Percentiles rank a stretch among this genome's conserved stretches.
These are phyloP conservation scores for Silurus glanis DNA, from an alignment of 2,113 vertebrate genomes.

Conservation along the genomic window DNA sequence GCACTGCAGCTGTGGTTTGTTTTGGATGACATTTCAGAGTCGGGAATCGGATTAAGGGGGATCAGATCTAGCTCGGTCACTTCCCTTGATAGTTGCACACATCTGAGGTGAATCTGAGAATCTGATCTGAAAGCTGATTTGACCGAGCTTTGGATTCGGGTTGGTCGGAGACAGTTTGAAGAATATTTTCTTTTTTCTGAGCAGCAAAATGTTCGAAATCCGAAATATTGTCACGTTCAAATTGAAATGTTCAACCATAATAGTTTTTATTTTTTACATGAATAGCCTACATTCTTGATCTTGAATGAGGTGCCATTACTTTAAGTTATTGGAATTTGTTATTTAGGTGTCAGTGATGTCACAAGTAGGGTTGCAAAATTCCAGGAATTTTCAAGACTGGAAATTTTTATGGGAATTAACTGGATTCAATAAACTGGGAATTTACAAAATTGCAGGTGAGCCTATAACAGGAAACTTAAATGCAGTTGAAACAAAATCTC, in stretches of 20 bases:
- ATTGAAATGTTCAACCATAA: background rate
- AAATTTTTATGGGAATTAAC: no score
- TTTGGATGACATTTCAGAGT: slow-evolving; percentile 39
- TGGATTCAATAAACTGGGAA: no score
- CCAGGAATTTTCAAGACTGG: no score
- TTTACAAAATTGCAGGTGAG: no score
- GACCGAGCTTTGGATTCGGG: background rate
- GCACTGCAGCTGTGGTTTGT: slow-evolving; percentile 34
- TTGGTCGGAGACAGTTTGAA: background rate
- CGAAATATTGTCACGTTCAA: background rate
- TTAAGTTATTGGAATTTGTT: background rate
- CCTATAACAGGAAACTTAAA: no score
- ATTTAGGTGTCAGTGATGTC: background rate
- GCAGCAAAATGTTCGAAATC: background rate
- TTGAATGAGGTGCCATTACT: background rate
- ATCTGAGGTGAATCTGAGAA: background rate
- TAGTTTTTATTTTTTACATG: background rate
- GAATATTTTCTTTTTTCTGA: background rate
- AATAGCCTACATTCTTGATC: background rate
- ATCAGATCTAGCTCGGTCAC: slow-evolving; percentile 20
- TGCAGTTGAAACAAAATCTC: no score
- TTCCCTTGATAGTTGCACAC: background rate
- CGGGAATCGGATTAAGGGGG: slow-evolving; percentile 1
- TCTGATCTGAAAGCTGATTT: background rate
- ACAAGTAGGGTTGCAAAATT: background rate